Evolutionary conservation across 1,140 invertebrate species (phyloP).

Genomic region (Protaetia brevitarsis): DNA sequence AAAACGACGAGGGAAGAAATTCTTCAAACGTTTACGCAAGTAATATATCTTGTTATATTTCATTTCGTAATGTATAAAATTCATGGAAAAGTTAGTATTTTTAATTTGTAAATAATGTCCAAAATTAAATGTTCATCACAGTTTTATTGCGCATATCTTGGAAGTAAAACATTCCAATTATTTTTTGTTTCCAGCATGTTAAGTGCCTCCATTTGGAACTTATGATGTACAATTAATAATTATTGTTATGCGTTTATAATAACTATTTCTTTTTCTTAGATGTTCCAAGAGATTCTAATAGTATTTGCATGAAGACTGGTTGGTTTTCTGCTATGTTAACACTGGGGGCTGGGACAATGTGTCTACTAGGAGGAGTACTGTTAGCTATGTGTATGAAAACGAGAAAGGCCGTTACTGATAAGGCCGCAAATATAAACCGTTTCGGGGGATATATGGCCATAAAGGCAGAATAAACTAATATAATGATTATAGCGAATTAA

Average conservation of each 20-base stretch:
- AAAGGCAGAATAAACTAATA: slow-evolving; percentile 67
- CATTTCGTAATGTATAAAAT: no score
- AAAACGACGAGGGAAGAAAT: slow-evolving; percentile 59
- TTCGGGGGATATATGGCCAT: slow-evolving; percentile 69
- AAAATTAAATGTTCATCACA: no score
- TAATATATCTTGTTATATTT: slow-evolving; percentile 27
- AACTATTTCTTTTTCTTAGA: slow-evolving; percentile 34
- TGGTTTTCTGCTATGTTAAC: slow-evolving; percentile 72
- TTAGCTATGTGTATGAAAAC: slow-evolving; percentile 69
- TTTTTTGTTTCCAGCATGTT: no score
- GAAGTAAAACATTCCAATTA: no score
- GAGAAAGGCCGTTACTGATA: slow-evolving; percentile 53
- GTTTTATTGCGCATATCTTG: no score
- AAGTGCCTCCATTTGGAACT: no score
- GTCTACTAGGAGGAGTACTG: slow-evolving; percentile 65
- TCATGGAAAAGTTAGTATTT: no score
- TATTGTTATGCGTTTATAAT: not conserved
- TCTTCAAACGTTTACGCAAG: slow-evolving; percentile 19
- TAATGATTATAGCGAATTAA: not conserved
- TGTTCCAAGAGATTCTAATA: slow-evolving; percentile 52
- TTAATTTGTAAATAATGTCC: no score
- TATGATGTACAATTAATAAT: not conserved
- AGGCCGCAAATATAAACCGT: slow-evolving; percentile 54
- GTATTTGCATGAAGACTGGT: slow-evolving; percentile 73
- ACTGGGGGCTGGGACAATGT: slow-evolving; percentile 64